These are phyloP conservation scores for Galagoides demidoff DNA, from an alignment of 2,797 vertebrate genomes.

Conservation along the genomic window DNA sequence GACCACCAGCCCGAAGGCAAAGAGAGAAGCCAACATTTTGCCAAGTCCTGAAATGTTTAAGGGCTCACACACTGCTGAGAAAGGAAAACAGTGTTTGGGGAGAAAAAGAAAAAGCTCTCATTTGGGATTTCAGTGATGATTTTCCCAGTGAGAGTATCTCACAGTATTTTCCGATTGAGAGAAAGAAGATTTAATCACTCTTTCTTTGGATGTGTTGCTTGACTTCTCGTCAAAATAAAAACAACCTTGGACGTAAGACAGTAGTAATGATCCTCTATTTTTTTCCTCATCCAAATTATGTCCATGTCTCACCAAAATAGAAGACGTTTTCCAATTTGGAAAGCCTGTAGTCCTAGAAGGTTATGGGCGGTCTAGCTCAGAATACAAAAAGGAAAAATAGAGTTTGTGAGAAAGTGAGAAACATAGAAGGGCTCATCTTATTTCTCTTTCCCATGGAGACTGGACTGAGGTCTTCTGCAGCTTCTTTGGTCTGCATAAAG, in stretches of 20 bases:
- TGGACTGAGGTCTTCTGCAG: background rate
- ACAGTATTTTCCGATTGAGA: background rate
- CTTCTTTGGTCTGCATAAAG: background rate
- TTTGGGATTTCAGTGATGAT: background rate
- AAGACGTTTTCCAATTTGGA: background rate
- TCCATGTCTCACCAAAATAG: background rate
- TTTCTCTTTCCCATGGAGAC: background rate
- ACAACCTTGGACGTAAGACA: background rate
- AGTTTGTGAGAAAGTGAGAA: slow-evolving; percentile 37
- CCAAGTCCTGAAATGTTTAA: background rate
- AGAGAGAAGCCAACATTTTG: background rate
- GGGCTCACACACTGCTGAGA: background rate
- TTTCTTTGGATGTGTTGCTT: background rate
- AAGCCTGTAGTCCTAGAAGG: background rate
- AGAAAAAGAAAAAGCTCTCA: slow-evolving; percentile 3
- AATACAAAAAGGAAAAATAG: background rate
- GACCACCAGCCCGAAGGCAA: background rate
- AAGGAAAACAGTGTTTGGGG: background rate
- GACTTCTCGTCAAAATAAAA: slow-evolving; percentile 5
- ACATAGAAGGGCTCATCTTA: background rate
- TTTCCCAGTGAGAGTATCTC: background rate
- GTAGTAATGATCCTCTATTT: background rate
- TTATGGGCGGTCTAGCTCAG: background rate
- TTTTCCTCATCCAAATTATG: background rate
- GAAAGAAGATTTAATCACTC: background rate